These are phyloP conservation scores for Cheilosia impressa DNA, from an alignment of 2,888 invertebrate species.

Conservation along the genomic window DNA sequence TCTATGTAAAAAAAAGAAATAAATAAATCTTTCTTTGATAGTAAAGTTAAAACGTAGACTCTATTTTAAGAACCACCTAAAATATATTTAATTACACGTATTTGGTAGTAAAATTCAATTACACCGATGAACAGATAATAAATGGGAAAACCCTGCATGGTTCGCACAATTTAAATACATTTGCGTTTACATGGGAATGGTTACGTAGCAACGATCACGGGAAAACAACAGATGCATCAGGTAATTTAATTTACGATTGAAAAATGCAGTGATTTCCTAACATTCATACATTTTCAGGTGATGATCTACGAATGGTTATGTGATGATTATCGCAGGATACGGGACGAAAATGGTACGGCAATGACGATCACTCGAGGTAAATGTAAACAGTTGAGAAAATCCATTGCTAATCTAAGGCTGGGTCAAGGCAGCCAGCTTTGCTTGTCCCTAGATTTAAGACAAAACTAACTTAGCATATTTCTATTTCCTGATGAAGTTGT, in stretches of 20 bases:
- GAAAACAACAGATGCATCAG: neutral
- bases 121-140: neutral
- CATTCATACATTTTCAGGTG: too few relatives aligned
- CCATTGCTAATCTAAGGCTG: too few relatives aligned
- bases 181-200: neutral
- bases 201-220: neutral
- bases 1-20: constrained; percentile 9
- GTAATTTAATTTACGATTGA: neutral
- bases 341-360: too few relatives aligned
- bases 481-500: too few relatives aligned
- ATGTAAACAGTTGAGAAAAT: too few relatives aligned
- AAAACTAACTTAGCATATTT: too few relatives aligned
- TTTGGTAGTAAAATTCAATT: constrained; percentile 4
- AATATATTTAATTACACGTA: constrained; percentile 24
- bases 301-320: too few relatives aligned
- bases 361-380: too few relatives aligned
- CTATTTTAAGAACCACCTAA: constrained; percentile 24
- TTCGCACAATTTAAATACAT: neutral
- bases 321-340: too few relatives aligned
- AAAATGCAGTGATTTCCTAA: too few relatives aligned
- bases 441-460: too few relatives aligned
- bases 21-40: constrained; percentile 15
- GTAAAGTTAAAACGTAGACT: constrained; percentile 17
- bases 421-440: too few relatives aligned
- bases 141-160: neutral